phyloP scores from a whole-genome alignment of 2,888 invertebrate species.

The Eretmocerus hayati region DNA sequence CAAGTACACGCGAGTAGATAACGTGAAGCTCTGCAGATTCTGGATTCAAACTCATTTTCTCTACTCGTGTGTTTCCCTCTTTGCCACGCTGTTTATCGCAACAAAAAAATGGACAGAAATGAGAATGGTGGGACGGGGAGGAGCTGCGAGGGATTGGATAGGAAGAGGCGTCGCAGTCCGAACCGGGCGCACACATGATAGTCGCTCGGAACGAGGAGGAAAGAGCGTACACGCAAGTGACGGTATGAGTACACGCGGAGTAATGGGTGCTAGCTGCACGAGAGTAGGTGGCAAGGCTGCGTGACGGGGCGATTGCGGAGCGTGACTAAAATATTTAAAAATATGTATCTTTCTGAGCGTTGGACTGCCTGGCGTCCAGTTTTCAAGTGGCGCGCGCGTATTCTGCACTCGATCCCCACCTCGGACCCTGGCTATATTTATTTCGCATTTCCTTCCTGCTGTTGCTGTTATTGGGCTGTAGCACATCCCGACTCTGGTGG shows the following conservation, averaged over 20 bases:
- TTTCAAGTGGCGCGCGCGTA: slow-evolving; percentile 23
- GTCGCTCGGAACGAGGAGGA: too few relatives aligned
- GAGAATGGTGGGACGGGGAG: too few relatives aligned
- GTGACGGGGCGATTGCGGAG: slow-evolving; percentile 47
- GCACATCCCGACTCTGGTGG: background rate
- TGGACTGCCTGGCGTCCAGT: slow-evolving; percentile 39
- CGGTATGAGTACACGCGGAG: slow-evolving; percentile 30
- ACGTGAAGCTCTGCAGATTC: too few relatives aligned
- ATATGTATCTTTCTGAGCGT: slow-evolving; percentile 48
- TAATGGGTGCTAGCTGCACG: background rate
- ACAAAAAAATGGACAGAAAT: too few relatives aligned
- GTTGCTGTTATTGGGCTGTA: slow-evolving; percentile 15
- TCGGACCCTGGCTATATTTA: slow-evolving; percentile 38
- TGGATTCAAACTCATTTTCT: too few relatives aligned
- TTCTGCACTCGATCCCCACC: slow-evolving; percentile 6
- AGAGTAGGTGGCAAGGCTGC: slow-evolving; percentile 44
- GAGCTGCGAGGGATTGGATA: too few relatives aligned
- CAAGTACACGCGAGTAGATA: too few relatives aligned
- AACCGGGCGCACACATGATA: too few relatives aligned
- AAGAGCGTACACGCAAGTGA: background rate
- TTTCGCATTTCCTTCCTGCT: slow-evolving; percentile 48
- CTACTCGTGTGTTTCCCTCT: too few relatives aligned
- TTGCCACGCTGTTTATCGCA: too few relatives aligned
- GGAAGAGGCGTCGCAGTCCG: too few relatives aligned
- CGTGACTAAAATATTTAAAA: slow-evolving; percentile 49